Conservation (phyloP, 2,888 invertebrate genomes). For the Tetragonisca angustula region DNA sequence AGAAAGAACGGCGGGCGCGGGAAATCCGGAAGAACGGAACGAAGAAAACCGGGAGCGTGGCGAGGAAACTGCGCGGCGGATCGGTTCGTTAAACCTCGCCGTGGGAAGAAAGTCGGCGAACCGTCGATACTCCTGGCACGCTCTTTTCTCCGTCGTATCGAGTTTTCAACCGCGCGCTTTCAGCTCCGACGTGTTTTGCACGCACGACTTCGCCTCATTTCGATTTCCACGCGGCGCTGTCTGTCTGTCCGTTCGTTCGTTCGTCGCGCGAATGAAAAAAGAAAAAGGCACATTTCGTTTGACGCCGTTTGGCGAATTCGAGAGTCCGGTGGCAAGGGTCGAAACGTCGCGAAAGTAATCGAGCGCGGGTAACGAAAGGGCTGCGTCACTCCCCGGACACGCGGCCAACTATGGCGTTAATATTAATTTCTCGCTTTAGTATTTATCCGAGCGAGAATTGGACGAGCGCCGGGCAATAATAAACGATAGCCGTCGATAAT, state of each 20-base stretch:
- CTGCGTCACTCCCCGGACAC: slow-evolving; percentile 27
- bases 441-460: slow-evolving; percentile 45
- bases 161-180: slow-evolving; percentile 11
- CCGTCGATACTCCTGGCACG: slow-evolving; percentile 46
- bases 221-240: neutral
- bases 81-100: slow-evolving; percentile 76
- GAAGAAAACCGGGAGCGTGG: slow-evolving; percentile 53
- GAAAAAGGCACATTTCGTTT: neutral
- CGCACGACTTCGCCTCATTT: neutral
- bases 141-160: slow-evolving; percentile 12
- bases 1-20: slow-evolving; percentile 35
- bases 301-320: neutral
- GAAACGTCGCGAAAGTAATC: neutral
- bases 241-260: too few relatives aligned
- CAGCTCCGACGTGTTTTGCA: neutral
- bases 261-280: neutral
- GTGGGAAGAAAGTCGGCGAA: slow-evolving; percentile 67
- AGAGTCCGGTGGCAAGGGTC: neutral
- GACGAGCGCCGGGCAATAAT: slow-evolving; percentile 46
- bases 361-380: slow-evolving; percentile 11
- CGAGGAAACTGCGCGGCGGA: slow-evolving; percentile 68
- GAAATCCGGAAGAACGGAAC: slow-evolving; percentile 17
- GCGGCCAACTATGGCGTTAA: slow-evolving; percentile 29
- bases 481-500: slow-evolving; percentile 60
- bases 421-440: slow-evolving; percentile 37